Percentiles rank a stretch among this genome's conserved stretches.
Evolutionary conservation across 2,888 invertebrate species (phyloP).

Genomic region (Kuschelorhynchus macadamiae): DNA sequence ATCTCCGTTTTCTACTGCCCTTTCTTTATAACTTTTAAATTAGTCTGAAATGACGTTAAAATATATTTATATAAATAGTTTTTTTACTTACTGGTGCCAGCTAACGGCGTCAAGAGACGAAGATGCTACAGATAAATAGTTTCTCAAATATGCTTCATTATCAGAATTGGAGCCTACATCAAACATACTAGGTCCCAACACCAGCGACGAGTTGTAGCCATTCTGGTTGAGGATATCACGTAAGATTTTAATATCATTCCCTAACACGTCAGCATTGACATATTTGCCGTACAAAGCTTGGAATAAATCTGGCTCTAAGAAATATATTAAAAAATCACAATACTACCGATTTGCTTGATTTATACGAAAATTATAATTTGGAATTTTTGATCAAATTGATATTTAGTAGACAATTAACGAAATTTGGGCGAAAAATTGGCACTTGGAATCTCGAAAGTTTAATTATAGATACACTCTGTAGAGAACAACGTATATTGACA

Average conservation of each 20-base stretch:
- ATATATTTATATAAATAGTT: too few species aligned
- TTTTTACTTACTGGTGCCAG: slow-evolving; percentile 77
- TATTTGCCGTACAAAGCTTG: slow-evolving; percentile 74
- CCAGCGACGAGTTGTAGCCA: slow-evolving; percentile 70
- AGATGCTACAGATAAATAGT: slow-evolving; percentile 71
- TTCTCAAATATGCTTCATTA: slow-evolving; percentile 72
- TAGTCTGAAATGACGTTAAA: too few species aligned
- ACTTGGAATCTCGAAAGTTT: too few species aligned
- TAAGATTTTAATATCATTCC: slow-evolving; percentile 75
- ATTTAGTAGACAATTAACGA: too few species aligned
- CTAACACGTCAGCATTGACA: slow-evolving; percentile 73
- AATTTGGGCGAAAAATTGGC: too few species aligned
- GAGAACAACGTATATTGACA: too few species aligned
- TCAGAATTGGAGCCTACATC: slow-evolving; percentile 74
- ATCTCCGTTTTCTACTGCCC: too few species aligned
- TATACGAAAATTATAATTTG: too few species aligned
- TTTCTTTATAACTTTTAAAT: too few species aligned
- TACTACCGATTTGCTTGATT: too few species aligned
- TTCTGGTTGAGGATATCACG: slow-evolving; percentile 71
- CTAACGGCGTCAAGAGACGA: slow-evolving; percentile 74
- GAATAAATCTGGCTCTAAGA: slow-evolving; percentile 79
- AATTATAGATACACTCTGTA: not conserved
- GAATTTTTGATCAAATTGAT: too few species aligned
- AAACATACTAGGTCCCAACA: slow-evolving; percentile 82
- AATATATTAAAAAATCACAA: not conserved